Evolutionary conservation across 2,113 vertebrate species (phyloP), one percentile per base, ranked within the genome.

Genomic region (Coregonus clupeaformis): DNA sequence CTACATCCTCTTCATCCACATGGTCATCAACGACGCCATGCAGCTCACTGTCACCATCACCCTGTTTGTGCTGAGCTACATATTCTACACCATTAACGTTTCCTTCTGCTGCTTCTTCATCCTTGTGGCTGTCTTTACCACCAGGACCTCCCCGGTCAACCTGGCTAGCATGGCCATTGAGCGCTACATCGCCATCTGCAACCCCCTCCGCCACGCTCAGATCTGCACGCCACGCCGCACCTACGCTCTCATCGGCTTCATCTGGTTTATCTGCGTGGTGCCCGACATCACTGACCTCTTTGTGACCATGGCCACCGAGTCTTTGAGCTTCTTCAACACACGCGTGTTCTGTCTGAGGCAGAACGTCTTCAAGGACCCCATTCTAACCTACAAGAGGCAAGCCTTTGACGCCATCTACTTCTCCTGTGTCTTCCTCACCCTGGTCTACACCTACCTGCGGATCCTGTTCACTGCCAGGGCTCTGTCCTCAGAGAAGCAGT

Each of bases 1-100:
- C 25, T 94, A 92, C 79, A 91, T 94, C 77, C 91, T 93, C 30
- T 93, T 93, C 85, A 91, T 92, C 82, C 92, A 94, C 80, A 93
- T 92, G 91, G 91, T 94, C 70, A 86, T 93, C 12, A 94, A 90
- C 9, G 90, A 94, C 1, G 89, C 72, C 49, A 36, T 94, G 36
- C 91, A 91, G 82, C 88, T 92, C 32, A 92, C 90, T 0, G 80
- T 91, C 52, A 89, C 90, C 42, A 18, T 90, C 73, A 75, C 67
- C 0, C 78, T 94, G 1, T 90, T 90, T 1, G 0, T 94, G 66
- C 79, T 91, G n/a, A 94, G 93, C 78, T 93, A 92, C 81, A 72
- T 88, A 62, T 70, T 86, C 66, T 92, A 91, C 75, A 82, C 68
- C 32, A 89, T 93, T 20, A 92, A 91, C 0, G 88, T 92, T 1